Percentiles rank a stretch among this genome's conserved stretches.
These are phyloP conservation scores for Lepidiolamprologus cunningtoni DNA, from an alignment of 2,113 vertebrate species.

Conservation along the genomic window DNA sequence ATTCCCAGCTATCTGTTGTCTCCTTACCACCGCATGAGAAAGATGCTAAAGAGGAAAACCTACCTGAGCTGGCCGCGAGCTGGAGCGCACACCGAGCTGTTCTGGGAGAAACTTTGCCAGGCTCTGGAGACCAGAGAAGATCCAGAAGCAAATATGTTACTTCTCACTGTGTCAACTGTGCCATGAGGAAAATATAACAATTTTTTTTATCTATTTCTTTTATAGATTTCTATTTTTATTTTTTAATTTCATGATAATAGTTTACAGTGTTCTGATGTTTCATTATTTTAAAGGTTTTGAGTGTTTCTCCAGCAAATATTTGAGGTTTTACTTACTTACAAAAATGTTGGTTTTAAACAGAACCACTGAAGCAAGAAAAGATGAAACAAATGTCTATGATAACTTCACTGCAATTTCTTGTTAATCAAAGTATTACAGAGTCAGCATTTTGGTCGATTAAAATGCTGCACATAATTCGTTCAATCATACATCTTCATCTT, in stretches of 20 bases:
- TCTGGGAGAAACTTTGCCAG: constrained; percentile 70
- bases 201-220: not conserved
- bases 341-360: not conserved
- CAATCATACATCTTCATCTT: not conserved
- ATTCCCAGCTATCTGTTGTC: constrained; percentile 58
- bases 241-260: not conserved
- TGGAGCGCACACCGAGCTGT: constrained; percentile 28
- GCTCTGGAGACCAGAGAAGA: constrained; percentile 44
- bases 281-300: not conserved
- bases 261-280: not conserved
- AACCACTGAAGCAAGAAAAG: fast-evolving
- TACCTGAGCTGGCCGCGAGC: constrained; percentile 66
- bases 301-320: not conserved
- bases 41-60: constrained; percentile 59
- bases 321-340: not conserved
- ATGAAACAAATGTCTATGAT: not conserved
- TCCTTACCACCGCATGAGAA: constrained; percentile 67
- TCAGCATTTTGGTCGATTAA: not conserved
- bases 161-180: not conserved
- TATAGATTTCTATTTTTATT: not conserved
- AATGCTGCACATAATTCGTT: not conserved
- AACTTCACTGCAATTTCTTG: not conserved
- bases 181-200: not conserved
- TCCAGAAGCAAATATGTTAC: not conserved
- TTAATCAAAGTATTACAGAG: not conserved